phyloP scores from a whole-genome alignment of 2,888 invertebrate species.

The Himalopsyche japonica region DNA sequence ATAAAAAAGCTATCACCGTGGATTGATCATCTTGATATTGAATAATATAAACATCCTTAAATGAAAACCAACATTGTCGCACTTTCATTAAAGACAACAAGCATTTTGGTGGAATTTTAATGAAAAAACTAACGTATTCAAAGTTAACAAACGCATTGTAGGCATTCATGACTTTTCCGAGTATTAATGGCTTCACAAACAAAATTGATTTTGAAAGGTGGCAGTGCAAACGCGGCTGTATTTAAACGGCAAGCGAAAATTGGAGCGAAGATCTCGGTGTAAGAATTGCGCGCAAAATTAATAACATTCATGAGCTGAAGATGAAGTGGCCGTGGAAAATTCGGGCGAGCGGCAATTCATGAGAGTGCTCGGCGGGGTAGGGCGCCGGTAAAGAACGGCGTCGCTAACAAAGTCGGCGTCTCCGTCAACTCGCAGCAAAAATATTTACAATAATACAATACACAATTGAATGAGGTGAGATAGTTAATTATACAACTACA shows the following conservation, averaged over 20 bases:
- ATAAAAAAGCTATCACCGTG: no score
- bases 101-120: no score
- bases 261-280: neutral
- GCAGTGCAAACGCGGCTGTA: neutral
- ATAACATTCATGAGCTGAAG: neutral
- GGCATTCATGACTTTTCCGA: neutral
- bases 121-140: no score
- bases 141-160: no score
- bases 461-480: neutral
- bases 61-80: no score
- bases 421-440: neutral
- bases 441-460: neutral
- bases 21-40: no score
- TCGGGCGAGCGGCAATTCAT: neutral
- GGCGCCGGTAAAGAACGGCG: neutral
- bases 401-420: neutral
- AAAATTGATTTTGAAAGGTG: neutral
- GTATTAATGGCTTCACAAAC: neutral
- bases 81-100: no score
- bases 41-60: no score
- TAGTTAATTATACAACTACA: neutral
- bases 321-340: neutral
- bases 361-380: neutral
- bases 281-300: neutral
- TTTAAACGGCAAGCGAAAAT: neutral